Evolutionary conservation across 1,140 invertebrate species (phyloP).

Genomic region (Littorina saxatilis): DNA sequence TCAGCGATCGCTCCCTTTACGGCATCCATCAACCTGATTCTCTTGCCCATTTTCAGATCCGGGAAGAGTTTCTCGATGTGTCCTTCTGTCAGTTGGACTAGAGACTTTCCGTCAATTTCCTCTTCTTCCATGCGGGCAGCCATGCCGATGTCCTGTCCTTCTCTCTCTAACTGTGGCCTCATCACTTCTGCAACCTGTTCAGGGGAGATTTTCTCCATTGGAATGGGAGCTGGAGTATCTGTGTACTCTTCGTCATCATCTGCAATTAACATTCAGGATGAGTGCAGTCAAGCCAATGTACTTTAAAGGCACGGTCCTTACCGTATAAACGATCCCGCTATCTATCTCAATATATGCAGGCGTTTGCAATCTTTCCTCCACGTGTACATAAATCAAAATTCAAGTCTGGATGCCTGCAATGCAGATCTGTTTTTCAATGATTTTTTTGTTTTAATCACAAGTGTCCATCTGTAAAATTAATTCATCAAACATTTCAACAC

Average conservation of each 20-base stretch:
- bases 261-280: not conserved
- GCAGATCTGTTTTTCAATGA: too few species aligned
- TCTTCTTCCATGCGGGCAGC: constrained; percentile 23
- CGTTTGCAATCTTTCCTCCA: too few species aligned
- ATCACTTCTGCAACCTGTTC: not conserved
- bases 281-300: too few species aligned
- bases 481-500: too few species aligned
- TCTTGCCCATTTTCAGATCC: constrained; percentile 18
- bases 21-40: constrained; percentile 17
- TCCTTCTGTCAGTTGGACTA: constrained; percentile 14
- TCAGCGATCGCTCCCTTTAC: constrained; percentile 6
- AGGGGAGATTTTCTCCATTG: not conserved
- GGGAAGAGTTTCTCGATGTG: constrained; percentile 15
- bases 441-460: too few species aligned
- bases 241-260: not conserved
- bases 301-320: too few species aligned
- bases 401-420: too few species aligned
- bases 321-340: too few species aligned
- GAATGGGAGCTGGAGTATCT: not conserved
- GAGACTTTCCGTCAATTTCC: constrained; percentile 25
- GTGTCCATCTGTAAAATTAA: too few species aligned
- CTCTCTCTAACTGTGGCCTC: constrained; percentile 11
- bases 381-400: too few species aligned
- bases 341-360: too few species aligned
- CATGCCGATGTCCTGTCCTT: not conserved